Percentiles rank a stretch among this genome's conserved stretches.
Evolutionary conservation across 2,888 invertebrate genomes (phyloP).

Genomic region (Chouioia cunea): DNA sequence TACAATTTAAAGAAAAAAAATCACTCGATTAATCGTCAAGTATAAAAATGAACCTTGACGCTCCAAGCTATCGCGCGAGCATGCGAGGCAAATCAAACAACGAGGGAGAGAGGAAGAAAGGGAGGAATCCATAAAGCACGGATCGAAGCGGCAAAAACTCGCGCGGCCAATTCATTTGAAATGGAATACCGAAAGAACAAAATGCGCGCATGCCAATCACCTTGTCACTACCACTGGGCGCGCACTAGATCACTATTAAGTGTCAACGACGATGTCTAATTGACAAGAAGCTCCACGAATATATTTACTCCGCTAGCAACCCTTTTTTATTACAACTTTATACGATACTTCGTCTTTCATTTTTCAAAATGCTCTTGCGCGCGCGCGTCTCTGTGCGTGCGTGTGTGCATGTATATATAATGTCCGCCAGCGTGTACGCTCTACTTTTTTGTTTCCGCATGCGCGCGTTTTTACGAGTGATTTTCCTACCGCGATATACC

Average conservation of each 20-base stretch:
- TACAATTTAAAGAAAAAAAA: background rate
- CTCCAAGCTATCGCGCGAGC: background rate
- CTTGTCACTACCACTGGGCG: constrained; percentile 33
- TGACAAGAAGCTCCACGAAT: constrained; percentile 50
- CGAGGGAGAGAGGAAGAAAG: background rate
- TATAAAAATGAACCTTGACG: constrained; percentile 19
- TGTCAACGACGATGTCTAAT: constrained; percentile 55
- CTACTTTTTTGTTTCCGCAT: background rate
- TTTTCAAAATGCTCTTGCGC: too few relatives aligned
- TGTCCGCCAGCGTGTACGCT: background rate
- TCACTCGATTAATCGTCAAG: background rate
- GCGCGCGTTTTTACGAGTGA: constrained; percentile 7
- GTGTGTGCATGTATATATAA: background rate
- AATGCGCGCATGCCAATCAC: constrained; percentile 42
- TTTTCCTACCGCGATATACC: background rate
- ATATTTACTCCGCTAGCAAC: too few relatives aligned
- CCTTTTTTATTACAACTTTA: too few relatives aligned
- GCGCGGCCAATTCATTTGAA: constrained; percentile 38
- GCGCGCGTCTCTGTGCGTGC: background rate
- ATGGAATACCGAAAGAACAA: constrained; percentile 40
- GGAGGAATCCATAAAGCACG: background rate
- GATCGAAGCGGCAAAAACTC: background rate
- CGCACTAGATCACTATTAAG: constrained; percentile 56
- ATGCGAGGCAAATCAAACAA: background rate
- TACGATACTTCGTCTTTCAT: too few relatives aligned